Conservation (phyloP, 2,888 invertebrate genomes). For the Drosophila nigritarsus region DNA sequence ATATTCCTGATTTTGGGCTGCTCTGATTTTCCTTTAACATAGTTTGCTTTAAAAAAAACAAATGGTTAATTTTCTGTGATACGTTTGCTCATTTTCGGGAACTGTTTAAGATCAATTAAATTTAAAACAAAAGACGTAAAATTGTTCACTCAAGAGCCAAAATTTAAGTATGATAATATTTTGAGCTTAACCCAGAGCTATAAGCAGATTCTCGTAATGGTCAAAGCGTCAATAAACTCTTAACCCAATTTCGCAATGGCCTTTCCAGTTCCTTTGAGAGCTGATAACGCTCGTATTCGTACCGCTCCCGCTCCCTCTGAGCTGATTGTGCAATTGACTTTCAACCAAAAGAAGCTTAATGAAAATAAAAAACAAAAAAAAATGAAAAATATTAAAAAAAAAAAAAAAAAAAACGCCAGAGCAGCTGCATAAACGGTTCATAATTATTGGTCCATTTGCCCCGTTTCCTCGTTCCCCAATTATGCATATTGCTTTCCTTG, state of each 20-base stretch:
- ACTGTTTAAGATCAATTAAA: background rate
- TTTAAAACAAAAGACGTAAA: background rate
- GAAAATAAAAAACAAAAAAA: slow-evolving; percentile 8
- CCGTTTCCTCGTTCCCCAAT: slow-evolving; percentile 11
- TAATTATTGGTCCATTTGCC: slow-evolving; percentile 29
- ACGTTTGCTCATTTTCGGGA: background rate
- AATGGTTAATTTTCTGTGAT: too few relatives aligned
- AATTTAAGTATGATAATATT: background rate
- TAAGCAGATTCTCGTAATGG: background rate
- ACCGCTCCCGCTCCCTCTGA: background rate
- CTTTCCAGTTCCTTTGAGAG: background rate
- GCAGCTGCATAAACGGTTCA: slow-evolving; percentile 20
- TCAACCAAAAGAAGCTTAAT: background rate
- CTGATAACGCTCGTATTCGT: background rate
- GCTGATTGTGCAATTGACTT: slow-evolving; percentile 48
- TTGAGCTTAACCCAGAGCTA: background rate
- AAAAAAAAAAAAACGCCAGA: background rate
- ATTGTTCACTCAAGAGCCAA: background rate
- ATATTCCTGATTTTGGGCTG: background rate
- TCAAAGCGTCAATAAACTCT: background rate
- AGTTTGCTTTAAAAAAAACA: background rate
- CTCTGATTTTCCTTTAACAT: background rate
- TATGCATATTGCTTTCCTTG: slow-evolving; percentile 38
- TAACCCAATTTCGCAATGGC: background rate
- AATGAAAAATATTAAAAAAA: background rate